Percentiles rank a stretch among this genome's conserved stretches.
phyloP scores from a whole-genome alignment of 2,113 vertebrate species.

The Trinectes maculatus region DNA sequence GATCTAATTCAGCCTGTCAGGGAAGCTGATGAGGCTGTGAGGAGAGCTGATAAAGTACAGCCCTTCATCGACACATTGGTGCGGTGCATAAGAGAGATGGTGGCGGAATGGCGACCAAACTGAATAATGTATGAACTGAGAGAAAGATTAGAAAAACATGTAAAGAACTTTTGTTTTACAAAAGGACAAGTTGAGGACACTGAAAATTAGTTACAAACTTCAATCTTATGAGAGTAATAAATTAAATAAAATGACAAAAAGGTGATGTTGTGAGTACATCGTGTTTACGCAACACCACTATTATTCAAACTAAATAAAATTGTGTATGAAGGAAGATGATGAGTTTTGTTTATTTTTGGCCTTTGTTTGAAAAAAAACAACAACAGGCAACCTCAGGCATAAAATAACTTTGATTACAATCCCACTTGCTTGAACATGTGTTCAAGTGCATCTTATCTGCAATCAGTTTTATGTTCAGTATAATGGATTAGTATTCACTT shows the following conservation, averaged over 20 bases:
- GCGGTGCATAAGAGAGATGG: not conserved
- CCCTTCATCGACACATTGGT: not conserved
- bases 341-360: too few relatives aligned
- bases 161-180: not conserved
- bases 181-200: not conserved
- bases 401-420: constrained; percentile 7
- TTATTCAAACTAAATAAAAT: too few relatives aligned
- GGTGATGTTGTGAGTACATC: not conserved
- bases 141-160: not conserved
- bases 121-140: not conserved
- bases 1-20: constrained; percentile 17
- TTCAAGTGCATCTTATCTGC: not conserved
- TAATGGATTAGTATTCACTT: not conserved
- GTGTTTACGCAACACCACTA: not conserved
- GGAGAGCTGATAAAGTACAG: not conserved
- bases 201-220: not conserved
- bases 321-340: constrained; percentile 27
- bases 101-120: not conserved
- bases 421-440: not conserved
- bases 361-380: too few relatives aligned
- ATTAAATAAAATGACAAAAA: not conserved
- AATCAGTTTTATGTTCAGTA: not conserved
- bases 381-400: constrained; percentile 4
- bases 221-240: not conserved
- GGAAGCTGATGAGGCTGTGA: constrained; percentile 6